Base-by-base conservation (phyloP, 2,797 vertebrate species). In the Iguana delicatissima region DNA sequence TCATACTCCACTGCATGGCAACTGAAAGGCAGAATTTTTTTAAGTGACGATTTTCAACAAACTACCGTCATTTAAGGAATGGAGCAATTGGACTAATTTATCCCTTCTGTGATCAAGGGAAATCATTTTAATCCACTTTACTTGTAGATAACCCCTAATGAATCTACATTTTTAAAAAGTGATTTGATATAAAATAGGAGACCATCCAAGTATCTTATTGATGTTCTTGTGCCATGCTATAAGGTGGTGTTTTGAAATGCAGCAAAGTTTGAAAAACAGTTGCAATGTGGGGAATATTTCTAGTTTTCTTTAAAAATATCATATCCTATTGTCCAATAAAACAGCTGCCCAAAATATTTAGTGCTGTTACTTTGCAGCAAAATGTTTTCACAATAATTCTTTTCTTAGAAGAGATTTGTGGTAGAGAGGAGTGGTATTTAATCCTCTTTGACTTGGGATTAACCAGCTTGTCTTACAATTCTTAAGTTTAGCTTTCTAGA, bases 391-490 rank as follows among this genome's bases (percentile, higher is more conserved):
- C 91, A 82, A 92, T 92, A 84, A 92, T 92, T 88, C 2, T 80
- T 82, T 83, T 92, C 1, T 87, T 89, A 95, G 62, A 85, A 94
- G 76, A 90, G 12, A 14, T 81, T 35, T 88, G 77, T 90, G 83
- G 88, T 91, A 94, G 67, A 94, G 92, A 18, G 8, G 13, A 94
- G 89, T 94, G 88, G 96, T 92, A 93, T 83, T 86, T 86, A 69
- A 69, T 95, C 97, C 94, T 96, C 96, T 96, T 96, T 96, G 95
- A 93, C 94, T 73, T 38, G 81, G 80, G 94, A 91, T 94, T 95
- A 91, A 84, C 76, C 93, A 92, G 0, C 1, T 29, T 20, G 7
- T 92, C 52, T 38, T 57, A 62, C 32, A 80, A 92, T 83, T 42
- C 12, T 24, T 90, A 85, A 81, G 77, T 92, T 35, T 26, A 32